Evolutionary conservation across 2,113 vertebrate species (phyloP), one percentile per base, ranked within the genome.

Genomic region (Cranoglanis bouderius): DNA sequence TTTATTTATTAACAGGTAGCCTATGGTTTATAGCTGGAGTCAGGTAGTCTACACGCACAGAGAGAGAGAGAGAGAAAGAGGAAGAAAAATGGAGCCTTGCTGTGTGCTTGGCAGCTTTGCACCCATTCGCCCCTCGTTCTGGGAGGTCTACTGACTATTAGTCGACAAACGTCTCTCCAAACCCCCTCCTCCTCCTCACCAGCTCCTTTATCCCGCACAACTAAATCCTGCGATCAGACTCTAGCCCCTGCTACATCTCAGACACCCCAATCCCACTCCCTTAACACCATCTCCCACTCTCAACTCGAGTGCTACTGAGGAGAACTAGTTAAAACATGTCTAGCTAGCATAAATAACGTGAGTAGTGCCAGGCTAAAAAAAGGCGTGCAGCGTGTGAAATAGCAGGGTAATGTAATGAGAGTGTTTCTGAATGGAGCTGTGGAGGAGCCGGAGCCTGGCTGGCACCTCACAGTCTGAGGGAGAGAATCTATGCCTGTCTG

Each of bases 341-440:
- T 82, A 83, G 82, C 55, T 89, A 85, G 74, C 88, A 82, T 72
- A 88, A 84, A 90, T 75, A 81, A 49, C 24, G 18, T 53, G 72
- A 70, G 84, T n/a, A n/a, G 59, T 88, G n/a, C 83, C 67, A 70
- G 83, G 55, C 67, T 83, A 78, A 86, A 89, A 89, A 91, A 88
- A 61, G 90, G 87, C 57, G 35, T 88, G 59, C 82, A 88, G 87
- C 9, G 88, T 88, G 87, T 80, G 90, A 90, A 90, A 88, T 87
- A 80, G 89, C 86, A 90, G 81, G 81, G 87, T 90, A 90, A 91
- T 88, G 90, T 91, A 90, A 91, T 90, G 87, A 90, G 86, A 90
- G 90, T 72, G 86, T 67, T 85, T 86, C 85, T 89, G 86, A 89
- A 88, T 84, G 77, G 88, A 88, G 88, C 70, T 63, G 77, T 75